phyloP scores from a whole-genome alignment of 2,888 invertebrate genomes.

The Amphipoea lucens region DNA sequence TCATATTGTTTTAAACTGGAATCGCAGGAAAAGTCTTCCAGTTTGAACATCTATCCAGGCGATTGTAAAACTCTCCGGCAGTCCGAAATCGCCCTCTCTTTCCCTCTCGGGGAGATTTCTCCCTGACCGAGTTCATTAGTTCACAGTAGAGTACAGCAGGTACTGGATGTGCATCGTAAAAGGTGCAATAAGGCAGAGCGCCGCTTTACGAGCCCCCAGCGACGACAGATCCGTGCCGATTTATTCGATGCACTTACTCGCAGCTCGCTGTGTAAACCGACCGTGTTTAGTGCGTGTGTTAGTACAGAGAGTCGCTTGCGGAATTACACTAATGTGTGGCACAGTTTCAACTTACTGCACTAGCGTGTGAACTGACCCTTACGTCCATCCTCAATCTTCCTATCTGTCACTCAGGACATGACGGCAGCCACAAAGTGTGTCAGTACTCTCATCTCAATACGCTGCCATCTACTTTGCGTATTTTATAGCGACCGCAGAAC shows the following conservation, averaged over 20 bases:
- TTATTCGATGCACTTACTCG: conserved; percentile 30
- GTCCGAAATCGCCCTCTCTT: background rate
- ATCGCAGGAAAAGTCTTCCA: background rate
- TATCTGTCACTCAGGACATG: background rate
- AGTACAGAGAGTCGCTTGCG: background rate
- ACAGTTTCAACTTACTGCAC: background rate
- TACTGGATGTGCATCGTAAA: conserved; percentile 54
- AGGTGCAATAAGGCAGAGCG: conserved; percentile 57
- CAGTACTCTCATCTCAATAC: conserved; percentile 17
- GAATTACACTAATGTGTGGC: no score
- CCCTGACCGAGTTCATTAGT: conserved; percentile 51
- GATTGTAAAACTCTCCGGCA: background rate
- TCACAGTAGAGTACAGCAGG: conserved; percentile 14
- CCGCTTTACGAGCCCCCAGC: conserved; percentile 55
- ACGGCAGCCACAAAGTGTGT: background rate
- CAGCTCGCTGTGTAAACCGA: conserved; percentile 18
- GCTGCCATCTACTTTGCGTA: conserved; percentile 3
- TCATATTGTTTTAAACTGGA: background rate
- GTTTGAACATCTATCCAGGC: background rate
- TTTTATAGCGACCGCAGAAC: conserved; percentile 5
- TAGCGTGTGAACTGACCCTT: no score
- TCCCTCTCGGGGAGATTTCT: background rate
- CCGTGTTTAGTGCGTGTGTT: background rate
- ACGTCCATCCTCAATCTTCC: background rate
- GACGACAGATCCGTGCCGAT: background rate